Evolutionary conservation across 1,140 invertebrate species (phyloP), one percentile per base, ranked within the genome.

Genomic region (Coboldia fuscipes): DNA sequence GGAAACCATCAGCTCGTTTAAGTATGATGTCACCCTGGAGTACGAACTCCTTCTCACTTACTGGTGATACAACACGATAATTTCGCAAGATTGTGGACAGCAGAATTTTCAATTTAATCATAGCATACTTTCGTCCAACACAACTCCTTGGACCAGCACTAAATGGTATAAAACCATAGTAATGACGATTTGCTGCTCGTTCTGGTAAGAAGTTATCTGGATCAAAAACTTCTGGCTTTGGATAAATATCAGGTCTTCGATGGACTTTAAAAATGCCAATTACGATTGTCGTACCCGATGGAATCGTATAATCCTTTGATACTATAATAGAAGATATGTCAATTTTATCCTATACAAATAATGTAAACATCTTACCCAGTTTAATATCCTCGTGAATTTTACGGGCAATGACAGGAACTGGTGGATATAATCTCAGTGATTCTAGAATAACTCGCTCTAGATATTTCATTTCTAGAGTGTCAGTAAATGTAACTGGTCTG

Each of bases 151-250:
- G 77, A 15, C 84, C 85, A 41, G 85, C 85, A 40, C 80, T 84
- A 62, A 92, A 92, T 2, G 85, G 85, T 35, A 90, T 73, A 43
- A 75, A 90, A 16, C 79, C 66, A 50, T 83, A 92, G 43, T 85
- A 85, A 52, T 76, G 75, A 48, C 85, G 61, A 47, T 71, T 70
- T 33, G 74, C 67, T 31, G 70, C 69, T 37, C 71, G 73, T 52
- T 92, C 86, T 0, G 79, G 75, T 29, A 86, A 58, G 62, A 94
- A 96, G 49, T 89, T 76, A 39, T 94, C 86, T 0, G 90, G 89
- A 60, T 93, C 66, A 51, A 90, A 96, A 34, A 59, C 64, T 20
- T 79, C 63, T 0, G 89, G 81, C 48, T 94, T 76, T 1, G 80
- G 71, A 52, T 77, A 93, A 39, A 73, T 63, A 40, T 85, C 71